Percentiles rank a stretch among this genome's conserved stretches.
Conservation (phyloP, 2,888 invertebrate species). For the Dryomyza anilis region DNA sequence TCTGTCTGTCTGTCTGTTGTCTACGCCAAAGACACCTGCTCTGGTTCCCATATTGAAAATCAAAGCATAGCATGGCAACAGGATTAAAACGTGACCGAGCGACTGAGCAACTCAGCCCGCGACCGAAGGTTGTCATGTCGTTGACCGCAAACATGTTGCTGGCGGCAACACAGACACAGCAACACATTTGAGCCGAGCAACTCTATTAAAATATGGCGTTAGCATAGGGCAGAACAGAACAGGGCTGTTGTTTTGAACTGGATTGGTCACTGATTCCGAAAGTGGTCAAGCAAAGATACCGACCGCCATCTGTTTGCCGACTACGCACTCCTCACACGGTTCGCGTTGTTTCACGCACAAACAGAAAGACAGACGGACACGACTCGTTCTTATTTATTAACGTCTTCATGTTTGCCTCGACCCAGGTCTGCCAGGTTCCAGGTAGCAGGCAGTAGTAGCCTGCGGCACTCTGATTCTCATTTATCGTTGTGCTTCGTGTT, state of each 20-base stretch:
- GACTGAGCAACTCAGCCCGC: background rate
- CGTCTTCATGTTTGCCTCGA: background rate
- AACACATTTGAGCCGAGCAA: background rate
- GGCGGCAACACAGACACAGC: background rate
- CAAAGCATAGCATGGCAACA: background rate
- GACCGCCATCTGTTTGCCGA: too few species aligned
- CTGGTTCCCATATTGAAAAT: slow-evolving; percentile 18
- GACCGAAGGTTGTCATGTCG: slow-evolving; percentile 2
- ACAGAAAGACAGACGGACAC: too few species aligned
- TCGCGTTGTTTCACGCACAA: too few species aligned
- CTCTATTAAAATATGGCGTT: too few species aligned
- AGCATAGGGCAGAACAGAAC: too few species aligned
- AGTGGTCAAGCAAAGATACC: too few species aligned
- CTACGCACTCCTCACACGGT: too few species aligned
- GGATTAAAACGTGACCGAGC: background rate
- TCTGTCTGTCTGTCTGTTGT: too few species aligned
- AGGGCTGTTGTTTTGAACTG: too few species aligned
- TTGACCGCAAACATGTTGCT: slow-evolving; percentile 7
- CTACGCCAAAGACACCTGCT: slow-evolving; percentile 16
- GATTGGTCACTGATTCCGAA: background rate
- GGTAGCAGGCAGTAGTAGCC: too few species aligned
- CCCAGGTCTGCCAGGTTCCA: too few species aligned
- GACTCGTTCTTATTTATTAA: background rate
- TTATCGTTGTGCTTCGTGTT: too few species aligned
- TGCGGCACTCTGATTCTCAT: background rate